Base-by-base conservation (phyloP, 2,113 vertebrate species). In the Megaleporinus macrocephalus region DNA sequence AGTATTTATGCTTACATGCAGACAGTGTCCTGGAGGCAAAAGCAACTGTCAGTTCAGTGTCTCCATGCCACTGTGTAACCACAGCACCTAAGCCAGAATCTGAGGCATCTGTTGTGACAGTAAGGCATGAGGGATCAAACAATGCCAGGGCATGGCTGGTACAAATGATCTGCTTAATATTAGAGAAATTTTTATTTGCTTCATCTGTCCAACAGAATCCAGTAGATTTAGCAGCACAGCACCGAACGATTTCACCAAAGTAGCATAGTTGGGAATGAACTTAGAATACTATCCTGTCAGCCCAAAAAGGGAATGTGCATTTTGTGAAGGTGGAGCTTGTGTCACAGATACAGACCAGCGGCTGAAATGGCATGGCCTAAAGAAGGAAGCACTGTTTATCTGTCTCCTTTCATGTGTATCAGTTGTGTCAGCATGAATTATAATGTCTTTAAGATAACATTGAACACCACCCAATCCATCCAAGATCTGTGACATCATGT, bases 21-120 rank as follows among this genome's bases (percentile, higher is more conserved):
- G 78, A 49, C 5, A 78, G 41, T 0, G 70, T 82, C 12, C 71
- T 51, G 7, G 86, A 88, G 18, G 86, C 79, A 55, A 88, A 88
- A 16, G 81, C 81, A 15, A 81, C 82, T 12, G 70, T 83, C 2
- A 41, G 13, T 44, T 86, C 78, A 18, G 26, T 12, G 26, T 86
- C 57, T 11, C 63, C 1, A 16, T 74, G 73, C 6, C 70, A 15
- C 29, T 84, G 79, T 7, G 73, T 62, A 18, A 82, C 27, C 7
- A 82, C 55, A 29, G 76, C 80, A 7, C 83, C 85, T 12, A 86
- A n/a, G 0, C 65, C 76, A 20, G 74, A 85, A 29, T 81, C 86
- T 16, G 66, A 80, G 9, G 83, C 74, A 65, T 85, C 81, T 41
- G 80, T 81, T 3, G 83, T 62, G 7, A 85, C 51, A 0, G 55